Base-by-base conservation (phyloP, 2,113 vertebrate genomes). In the Neolamprologus sp. region DNA sequence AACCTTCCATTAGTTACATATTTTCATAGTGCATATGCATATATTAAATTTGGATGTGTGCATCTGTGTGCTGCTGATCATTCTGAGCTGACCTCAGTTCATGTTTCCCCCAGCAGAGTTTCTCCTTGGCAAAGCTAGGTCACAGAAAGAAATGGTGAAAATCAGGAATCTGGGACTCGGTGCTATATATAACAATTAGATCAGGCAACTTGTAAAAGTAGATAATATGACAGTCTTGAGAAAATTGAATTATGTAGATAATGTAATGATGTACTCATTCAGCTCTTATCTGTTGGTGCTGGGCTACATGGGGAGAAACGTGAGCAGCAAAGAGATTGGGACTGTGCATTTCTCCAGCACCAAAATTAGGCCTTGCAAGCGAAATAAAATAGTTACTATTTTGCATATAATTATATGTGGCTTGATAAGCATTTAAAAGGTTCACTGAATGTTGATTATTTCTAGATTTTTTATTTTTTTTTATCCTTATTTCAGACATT, bases 161-260 rank as follows among this genome's bases (percentile, higher is more conserved):
- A 86, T 71, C 28, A 85, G 84, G 84, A 92, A 96, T 95, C 93
- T 95, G 90, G 94, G 94, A 88, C 95, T 94, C n/a, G 23, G 80
- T 89, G 86, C 95, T 94, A 96, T 93, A 90, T 94, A 88, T 95
- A 94, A 95, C 84, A 95, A 94, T 87, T n/a, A 91, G 88, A 96
- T 94, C 91, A 95, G 91, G 91, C 83, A 88, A 88, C 89, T 89
- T 93, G 87, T 91, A 92, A 94, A 92, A 87, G 85, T 80, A 83
- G 79, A 90, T 88, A 87, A 81, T 84, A 49, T 28, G 40, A 84
- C 85, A 82, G 63, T 79, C 58, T 60, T 53, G 83, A 90, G 81
- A 82, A 92, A 91, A 93, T 81, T 63, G 4, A 90, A 89, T 93
- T 80, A 88, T 57, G 35, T 19, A 58, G 92, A 87, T 84, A 79